phyloP scores from a whole-genome alignment of 2,888 invertebrate genomes.

The Ellobium chinense region DNA sequence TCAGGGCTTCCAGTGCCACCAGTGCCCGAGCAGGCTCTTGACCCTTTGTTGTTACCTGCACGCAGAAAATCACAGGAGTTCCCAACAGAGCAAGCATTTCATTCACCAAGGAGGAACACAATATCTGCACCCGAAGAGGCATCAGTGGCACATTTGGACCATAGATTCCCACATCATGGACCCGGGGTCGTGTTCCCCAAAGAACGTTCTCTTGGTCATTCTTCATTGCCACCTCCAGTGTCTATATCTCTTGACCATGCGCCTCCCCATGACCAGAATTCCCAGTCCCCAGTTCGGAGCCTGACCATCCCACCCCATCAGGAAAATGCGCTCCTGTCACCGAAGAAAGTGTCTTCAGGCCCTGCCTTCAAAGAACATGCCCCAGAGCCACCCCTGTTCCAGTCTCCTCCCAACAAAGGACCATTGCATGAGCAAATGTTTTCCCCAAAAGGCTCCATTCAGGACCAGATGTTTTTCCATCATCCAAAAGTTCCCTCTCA shows the following conservation, averaged over 20 bases:
- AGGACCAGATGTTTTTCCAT: background rate
- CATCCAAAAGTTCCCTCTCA: constrained; percentile 22
- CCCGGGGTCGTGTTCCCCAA: constrained; percentile 17
- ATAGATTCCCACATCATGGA: background rate
- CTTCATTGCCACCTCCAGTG: constrained; percentile 40
- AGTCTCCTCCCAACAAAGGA: constrained; percentile 6
- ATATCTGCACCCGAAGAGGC: constrained; percentile 33
- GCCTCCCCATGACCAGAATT: constrained; percentile 34
- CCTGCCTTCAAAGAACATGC: constrained; percentile 14
- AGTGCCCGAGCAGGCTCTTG: constrained; percentile 7
- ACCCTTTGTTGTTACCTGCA: constrained; percentile 15
- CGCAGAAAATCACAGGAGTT: constrained; percentile 45
- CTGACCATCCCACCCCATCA: constrained; percentile 41
- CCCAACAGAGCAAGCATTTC: constrained; percentile 9
- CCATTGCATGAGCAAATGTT: background rate
- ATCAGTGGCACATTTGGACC: constrained; percentile 28
- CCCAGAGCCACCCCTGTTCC: constrained; percentile 20
- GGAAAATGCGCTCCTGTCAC: constrained; percentile 27
- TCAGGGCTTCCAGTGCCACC: background rate
- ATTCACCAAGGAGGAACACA: constrained; percentile 40
- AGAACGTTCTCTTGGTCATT: background rate
- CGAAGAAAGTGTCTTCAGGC: constrained; percentile 33
- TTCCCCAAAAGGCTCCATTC: constrained; percentile 12
- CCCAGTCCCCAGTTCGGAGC: constrained; percentile 34
- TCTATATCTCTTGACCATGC: constrained; percentile 44